Conservation (phyloP, 2,888 invertebrate genomes). For the Sphinx pinastri region DNA sequence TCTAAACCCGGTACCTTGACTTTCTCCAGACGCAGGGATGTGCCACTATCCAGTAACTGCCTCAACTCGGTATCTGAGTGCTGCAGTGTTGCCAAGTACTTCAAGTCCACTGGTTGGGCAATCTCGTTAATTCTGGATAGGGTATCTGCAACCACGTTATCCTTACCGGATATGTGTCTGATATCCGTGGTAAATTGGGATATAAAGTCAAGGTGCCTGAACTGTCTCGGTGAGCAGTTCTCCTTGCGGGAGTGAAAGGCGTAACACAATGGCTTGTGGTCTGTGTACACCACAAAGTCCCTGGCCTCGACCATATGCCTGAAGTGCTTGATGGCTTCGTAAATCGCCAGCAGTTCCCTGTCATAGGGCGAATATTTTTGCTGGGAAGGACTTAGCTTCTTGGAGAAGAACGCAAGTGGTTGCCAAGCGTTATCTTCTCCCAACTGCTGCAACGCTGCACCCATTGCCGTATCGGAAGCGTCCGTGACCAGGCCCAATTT, state of each 20-base stretch:
- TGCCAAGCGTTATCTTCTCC: conserved; percentile 37
- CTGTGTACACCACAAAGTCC: conserved; percentile 41
- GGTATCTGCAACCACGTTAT: conserved; percentile 9
- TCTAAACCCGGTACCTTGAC: not conserved
- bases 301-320: conserved; percentile 54
- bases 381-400: conserved; percentile 48
- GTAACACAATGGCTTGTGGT: conserved; percentile 41
- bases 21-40: not conserved
- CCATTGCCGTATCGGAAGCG: conserved; percentile 54
- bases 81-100: not conserved
- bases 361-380: conserved; percentile 57
- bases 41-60: not conserved
- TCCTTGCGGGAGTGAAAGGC: conserved; percentile 45
- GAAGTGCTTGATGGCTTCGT: conserved; percentile 52
- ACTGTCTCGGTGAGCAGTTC: conserved; percentile 32
- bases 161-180: conserved; percentile 9
- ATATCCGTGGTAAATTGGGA: conserved; percentile 32
- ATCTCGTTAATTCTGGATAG: conserved; percentile 1
- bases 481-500: conserved; percentile 44
- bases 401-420: conserved; percentile 57
- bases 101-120: too few relatives aligned
- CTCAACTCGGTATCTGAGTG: not conserved
- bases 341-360: conserved; percentile 57
- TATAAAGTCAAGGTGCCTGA: conserved; percentile 34
- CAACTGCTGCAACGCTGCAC: conserved; percentile 53